Evolutionary conservation across 2,797 vertebrate species (phyloP).

Genomic region (Acipenser transmontanus): DNA sequence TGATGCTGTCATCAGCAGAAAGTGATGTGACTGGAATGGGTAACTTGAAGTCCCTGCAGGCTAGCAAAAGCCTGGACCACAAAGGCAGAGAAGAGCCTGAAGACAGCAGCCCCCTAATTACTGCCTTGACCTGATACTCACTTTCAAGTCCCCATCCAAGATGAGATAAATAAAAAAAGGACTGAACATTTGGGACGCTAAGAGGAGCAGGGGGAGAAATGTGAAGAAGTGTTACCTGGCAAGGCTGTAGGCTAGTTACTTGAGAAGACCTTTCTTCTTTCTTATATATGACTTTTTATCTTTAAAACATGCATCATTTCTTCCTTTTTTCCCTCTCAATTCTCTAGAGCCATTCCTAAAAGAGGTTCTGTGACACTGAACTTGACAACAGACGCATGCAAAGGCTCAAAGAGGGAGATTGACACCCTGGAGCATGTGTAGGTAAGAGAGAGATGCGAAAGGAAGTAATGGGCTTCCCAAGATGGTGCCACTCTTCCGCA

Average conservation of each 20-base stretch:
- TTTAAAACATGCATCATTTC: constrained; percentile 40
- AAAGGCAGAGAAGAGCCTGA: constrained; percentile 43
- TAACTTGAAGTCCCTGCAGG: constrained; percentile 43
- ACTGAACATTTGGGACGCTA: constrained; percentile 37
- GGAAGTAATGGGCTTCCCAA: too few relatives aligned
- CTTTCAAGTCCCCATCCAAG: constrained; percentile 57
- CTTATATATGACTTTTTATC: constrained; percentile 36
- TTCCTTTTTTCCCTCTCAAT: constrained; percentile 48
- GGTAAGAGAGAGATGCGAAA: constrained; percentile 34
- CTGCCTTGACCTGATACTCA: constrained; percentile 52
- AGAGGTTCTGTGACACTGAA: constrained; percentile 50
- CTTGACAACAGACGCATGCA: constrained; percentile 47
- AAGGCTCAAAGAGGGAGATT: constrained; percentile 46
- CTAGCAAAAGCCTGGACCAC: constrained; percentile 42
- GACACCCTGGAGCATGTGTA: constrained; percentile 37
- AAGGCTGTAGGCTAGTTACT: constrained; percentile 40
- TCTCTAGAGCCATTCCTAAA: constrained; percentile 51
- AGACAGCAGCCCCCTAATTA: constrained; percentile 46
- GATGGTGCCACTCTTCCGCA: too few relatives aligned
- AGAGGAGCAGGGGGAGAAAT: constrained; percentile 26
- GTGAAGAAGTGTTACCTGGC: constrained; percentile 47
- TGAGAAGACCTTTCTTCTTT: constrained; percentile 41
- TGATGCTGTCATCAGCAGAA: constrained; percentile 57
- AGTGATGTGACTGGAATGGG: constrained; percentile 56
- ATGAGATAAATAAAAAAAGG: constrained; percentile 55